Evolutionary conservation across 2,888 invertebrate genomes (phyloP).

Genomic region (Charanyca ferruginea): DNA sequence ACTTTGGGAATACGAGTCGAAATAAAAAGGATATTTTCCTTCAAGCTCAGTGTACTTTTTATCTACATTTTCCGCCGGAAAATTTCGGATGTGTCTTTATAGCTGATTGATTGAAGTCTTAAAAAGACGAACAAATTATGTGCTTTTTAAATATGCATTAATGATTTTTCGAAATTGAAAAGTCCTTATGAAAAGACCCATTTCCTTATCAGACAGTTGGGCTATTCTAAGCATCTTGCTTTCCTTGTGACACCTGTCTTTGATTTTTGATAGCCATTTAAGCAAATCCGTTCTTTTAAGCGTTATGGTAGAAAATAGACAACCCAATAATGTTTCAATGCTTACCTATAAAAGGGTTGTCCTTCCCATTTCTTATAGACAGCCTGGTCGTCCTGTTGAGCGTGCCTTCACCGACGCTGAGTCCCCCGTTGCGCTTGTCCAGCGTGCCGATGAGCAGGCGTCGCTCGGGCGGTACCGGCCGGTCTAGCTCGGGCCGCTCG

Average conservation of each 20-base stretch:
- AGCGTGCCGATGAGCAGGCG: conserved; percentile 85
- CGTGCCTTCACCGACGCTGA: conserved; percentile 86
- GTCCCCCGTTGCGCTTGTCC: conserved; percentile 86
- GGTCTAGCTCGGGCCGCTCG: conserved; percentile 80
- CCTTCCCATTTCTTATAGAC: conserved; percentile 87
- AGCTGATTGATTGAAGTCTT: not conserved
- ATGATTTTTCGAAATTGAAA: no score
- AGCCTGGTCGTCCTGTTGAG: conserved; percentile 82
- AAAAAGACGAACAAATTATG: no score
- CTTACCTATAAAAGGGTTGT: conserved; percentile 87
- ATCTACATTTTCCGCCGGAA: not conserved
- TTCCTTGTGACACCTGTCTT: no score
- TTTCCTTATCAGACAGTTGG: no score
- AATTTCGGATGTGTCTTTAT: conserved; percentile 10
- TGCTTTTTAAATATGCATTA: no score
- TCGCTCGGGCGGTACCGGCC: conserved; percentile 85
- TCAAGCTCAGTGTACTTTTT: not conserved
- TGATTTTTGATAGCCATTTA: no score
- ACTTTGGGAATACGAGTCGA: conserved; percentile 21
- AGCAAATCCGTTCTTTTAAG: no score
- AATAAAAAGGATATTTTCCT: conserved; percentile 5
- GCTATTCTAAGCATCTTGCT: no score
- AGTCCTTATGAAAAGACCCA: no score
- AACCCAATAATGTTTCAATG: not conserved
- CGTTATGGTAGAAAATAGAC: not conserved